Evolutionary conservation across 30 jellyfish, hydroid and myxozoan species (phyloP), one percentile per base, ranked within the genome.

Genomic region (Hydractinia echinata): DNA sequence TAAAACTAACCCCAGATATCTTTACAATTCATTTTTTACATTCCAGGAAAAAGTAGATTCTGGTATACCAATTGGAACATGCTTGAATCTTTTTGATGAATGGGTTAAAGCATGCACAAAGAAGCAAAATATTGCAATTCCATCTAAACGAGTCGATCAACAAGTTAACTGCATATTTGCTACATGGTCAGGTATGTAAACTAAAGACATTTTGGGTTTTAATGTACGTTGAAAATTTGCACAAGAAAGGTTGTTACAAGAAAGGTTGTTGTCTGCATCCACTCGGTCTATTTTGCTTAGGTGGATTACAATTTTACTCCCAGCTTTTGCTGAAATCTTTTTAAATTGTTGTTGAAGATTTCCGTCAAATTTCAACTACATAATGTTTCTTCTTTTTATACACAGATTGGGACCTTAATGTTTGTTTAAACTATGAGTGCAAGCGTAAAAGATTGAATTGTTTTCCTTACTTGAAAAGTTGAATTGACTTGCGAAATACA

Each of bases 371-470:
- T 30, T 30, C 44, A 30, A 30, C 44, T 30, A 30, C 44, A 30
- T 30, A 0, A 30, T 4, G 81, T 9, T 19, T 48, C 0, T 15
- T 5, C 8, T 71, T 50, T 19, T 11, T 30, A 18, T 21, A 19
- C 52, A 7, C 50, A 71, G 81, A 71, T 71, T 71, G 81, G 81
- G 81, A 71, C 60, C 50, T 71, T 8, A 71, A 71, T 50, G 81
- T 71, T 71, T 71, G 81, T 71, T 71, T 71, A 50, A 48, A 52
- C 18, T 71, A 71, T 50, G 81, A 71, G 50, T 71, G 81, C 81
- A 71, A 71, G 50, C 81, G 81, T 19, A 71, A 71, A 50, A 30
- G 52, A 19, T 19, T 71, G 11, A 30, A 71, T 19, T 71, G 50
- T 71, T 58, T 58, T 19, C n/a, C 55, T 50, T 71, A 71, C n/a